Base-by-base conservation (phyloP, 1,140 invertebrate genomes). In the Luehdorfia chinensis region DNA sequence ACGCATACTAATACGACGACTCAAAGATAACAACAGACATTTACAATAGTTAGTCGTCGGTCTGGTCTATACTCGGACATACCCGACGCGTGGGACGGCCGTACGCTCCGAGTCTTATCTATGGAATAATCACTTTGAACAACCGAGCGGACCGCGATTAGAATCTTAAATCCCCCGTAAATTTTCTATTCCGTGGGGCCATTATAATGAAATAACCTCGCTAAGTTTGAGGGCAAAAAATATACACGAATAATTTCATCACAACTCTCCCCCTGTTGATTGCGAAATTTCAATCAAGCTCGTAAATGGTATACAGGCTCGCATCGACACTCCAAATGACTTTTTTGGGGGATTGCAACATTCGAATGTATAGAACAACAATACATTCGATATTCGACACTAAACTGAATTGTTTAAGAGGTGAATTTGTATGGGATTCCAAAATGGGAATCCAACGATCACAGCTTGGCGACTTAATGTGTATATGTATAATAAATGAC, bases 211-310 rank as follows among this genome's bases (percentile, higher is more conserved):
- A 78, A 78, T 70, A 78, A 79, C 73, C 68, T 74, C 68, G 58
- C 50, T 50, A 66, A 61, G 62, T 68, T 75, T 66, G 49, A 69
- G 66, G 66, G 75, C 65, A 75, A 81, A 84, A 83, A 84, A 81
- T 81, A 66, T 84, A 86, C 69, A 79, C 65, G 72, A 79, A 86
- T 84, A 84, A 86, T 84, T 86, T 75, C 73, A 80, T 83, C 71
- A 80, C 70, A 69, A 28, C 13, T 37, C 23, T 63, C 71, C 75
- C 75, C 76, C 63, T 72, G 70, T 80, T 84, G 81, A 85, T 84
- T 84, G 81, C 79, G 47, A 86, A 84, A 86, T 86, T 86, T 84
- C 81, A 86, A 84, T 86, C 81, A 84, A 79, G 62, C 71, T 64
- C 71, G 75, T 84, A 84, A 84, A 84, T 80, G 79, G 78, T 75